Conservation (phyloP, 2,888 invertebrate species). For the Zonitis immaculata region DNA sequence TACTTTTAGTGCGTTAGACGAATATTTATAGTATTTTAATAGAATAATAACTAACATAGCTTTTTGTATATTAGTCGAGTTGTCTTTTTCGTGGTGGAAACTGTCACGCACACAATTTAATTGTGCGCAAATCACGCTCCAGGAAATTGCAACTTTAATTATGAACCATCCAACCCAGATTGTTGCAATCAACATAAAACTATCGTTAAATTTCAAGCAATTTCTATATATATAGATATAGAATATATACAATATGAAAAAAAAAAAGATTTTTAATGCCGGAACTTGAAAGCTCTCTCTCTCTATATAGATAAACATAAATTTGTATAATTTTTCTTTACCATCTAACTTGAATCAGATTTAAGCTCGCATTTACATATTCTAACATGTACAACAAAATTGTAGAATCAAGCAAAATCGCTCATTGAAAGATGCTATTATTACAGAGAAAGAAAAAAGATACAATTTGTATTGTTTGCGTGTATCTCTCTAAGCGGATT, state of each 20-base stretch:
- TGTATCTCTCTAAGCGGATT: background rate
- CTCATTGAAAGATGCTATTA: background rate
- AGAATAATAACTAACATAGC: no score
- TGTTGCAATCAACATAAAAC: background rate
- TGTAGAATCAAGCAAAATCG: background rate
- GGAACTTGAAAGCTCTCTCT: no score
- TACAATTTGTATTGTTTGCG: background rate
- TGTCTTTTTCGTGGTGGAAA: background rate
- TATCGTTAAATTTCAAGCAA: no score
- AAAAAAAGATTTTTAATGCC: no score
- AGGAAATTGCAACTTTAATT: background rate
- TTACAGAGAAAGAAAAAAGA: background rate
- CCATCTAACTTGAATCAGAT: no score
- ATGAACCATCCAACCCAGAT: background rate
- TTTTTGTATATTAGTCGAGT: background rate
- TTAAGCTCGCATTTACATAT: no score
- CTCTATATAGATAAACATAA: no score
- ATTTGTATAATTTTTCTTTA: no score
- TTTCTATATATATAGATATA: no score
- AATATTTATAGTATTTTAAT: no score
- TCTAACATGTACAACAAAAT: background rate
- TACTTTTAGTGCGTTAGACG: no score
- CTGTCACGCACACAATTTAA: conserved; percentile 16
- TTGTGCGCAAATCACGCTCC: conserved; percentile 6
- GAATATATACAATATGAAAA: no score